phyloP scores from a whole-genome alignment of 2,888 invertebrate genomes.

The Thumatha senex region DNA sequence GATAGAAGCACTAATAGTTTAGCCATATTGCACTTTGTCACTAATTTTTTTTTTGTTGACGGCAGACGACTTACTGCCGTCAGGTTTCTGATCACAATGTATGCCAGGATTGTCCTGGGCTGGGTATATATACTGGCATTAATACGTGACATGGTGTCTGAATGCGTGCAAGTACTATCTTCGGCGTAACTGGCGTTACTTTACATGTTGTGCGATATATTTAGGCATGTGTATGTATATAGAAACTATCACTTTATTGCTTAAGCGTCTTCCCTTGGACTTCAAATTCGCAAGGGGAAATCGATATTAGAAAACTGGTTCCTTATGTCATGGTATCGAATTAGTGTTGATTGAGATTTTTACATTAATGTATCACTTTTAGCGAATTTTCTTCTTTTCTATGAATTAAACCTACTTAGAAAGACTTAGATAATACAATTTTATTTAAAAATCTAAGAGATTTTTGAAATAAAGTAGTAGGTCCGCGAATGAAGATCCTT shows the following conservation, averaged over 20 bases:
- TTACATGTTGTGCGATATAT: constrained; percentile 64
- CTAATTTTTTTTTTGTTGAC: constrained; percentile 48
- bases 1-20: constrained; percentile 72
- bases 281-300: constrained; percentile 28
- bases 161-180: constrained; percentile 66
- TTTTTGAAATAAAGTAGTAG: no score
- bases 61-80: constrained; percentile 77
- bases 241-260: constrained; percentile 67
- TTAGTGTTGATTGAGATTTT: neutral
- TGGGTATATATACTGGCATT: constrained; percentile 83
- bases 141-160: constrained; percentile 77
- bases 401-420: no score
- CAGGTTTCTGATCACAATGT: constrained; percentile 74
- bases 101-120: constrained; percentile 74
- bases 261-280: constrained; percentile 26
- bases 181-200: constrained; percentile 52
- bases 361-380: no score
- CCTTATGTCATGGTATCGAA: constrained; percentile 6
- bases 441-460: no score
- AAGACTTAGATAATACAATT: no score
- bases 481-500: no score
- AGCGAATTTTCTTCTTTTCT: no score
- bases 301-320: constrained; percentile 20
- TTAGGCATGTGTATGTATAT: constrained; percentile 55
- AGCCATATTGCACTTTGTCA: constrained; percentile 68